Base-by-base conservation (phyloP, 2,113 vertebrate species). In the Tenebrosternarchus preto region DNA sequence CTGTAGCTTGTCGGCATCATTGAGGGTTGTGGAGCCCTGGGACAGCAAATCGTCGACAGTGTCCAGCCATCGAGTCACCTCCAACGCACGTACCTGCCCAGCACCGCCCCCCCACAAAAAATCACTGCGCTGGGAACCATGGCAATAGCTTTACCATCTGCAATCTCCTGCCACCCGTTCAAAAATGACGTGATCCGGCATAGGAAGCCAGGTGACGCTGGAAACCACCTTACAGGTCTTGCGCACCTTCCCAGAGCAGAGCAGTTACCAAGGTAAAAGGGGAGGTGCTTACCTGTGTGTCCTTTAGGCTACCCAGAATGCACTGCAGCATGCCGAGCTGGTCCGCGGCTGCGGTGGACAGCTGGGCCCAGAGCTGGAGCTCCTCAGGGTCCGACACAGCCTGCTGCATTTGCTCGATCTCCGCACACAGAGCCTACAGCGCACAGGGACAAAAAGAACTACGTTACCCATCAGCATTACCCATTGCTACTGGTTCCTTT, bases 1-100 rank as follows among this genome's bases (percentile, higher is more conserved):
- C 81, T 95, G 93, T 16, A 97, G 89, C 20, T 84, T 93, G 64
- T 93, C 90, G 0, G 85, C 24, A 2, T 94, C 91, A 6, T 90
- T 90, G 27, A 91, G 87, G n/a, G 91, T 85, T 15, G 89, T 68
- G 16, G 90, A 90, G 72, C 95, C 95, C 84, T 89, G 91, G 78
- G 92, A 91, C 87, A 98, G 84, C 80, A 95, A 92, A 46, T 92
- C 93, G 88, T 96, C 94, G 71, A 94, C 96, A 0, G 87, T 90
- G 76, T 93, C 94, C 82, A 93, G 81, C 98, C 97, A 99, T 60
- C 92, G 93, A 76, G 94, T 91, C 77, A 96, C 87, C 73, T 95
- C 86, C 90, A 93, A 87, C 11, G 89, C 90, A 87, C 93, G 88
- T 66, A 94, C 87, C 98, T 99, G 85, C 24, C 2, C n/a, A n/a